Evolutionary conservation across 1,140 invertebrate species (phyloP), one percentile per base, ranked within the genome.

Genomic region (Ylistrum balloti): DNA sequence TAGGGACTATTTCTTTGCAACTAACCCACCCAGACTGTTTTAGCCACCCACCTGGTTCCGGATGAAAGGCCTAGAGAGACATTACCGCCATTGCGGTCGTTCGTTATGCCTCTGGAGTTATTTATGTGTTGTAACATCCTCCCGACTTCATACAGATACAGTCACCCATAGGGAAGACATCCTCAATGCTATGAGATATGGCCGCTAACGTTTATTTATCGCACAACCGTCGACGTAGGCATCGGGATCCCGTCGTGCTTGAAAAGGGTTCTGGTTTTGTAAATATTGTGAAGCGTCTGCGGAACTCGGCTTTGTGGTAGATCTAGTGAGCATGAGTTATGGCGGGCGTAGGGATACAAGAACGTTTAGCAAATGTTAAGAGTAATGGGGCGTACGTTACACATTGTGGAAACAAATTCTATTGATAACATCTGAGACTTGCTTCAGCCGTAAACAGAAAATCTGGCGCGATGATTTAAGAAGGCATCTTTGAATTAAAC

Each of bases 41-140:
- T 86, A 85, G 85, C 89, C 89, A 90, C 89, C 89, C 89, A 90
- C 89, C 85, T 85, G 32, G 89, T 74, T 86, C 10, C 48, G n/a
- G 86, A 32, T 87, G 48, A 88, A 87, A 32, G n/a, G 35, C 33
- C 86, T n/a, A 86, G 45, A 89, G 33, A 17, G 32, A 41, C 48
- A 74, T 89, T 41, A 38, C 38, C 74, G 56, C 85, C 32, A 35
- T 48, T 48, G 48, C 85, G 33, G 38, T 35, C 38, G 85, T 89
- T 86, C 86, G 85, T 89, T 86, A 86, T 86, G 28, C 85, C 85
- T 86, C 38, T 86, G 20, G 88, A 89, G 88, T 89, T 89, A 86
- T 89, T 89, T 89, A 89, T 33, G 85, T 48, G 85, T 48, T 38
- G 41, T 56, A 89, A 85, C 88, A 86, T 86, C 33, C 86, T 85